These are phyloP conservation scores for Drosophila equinoxialis DNA, from an alignment of 1,140 invertebrate genomes.

Conservation along the genomic window DNA sequence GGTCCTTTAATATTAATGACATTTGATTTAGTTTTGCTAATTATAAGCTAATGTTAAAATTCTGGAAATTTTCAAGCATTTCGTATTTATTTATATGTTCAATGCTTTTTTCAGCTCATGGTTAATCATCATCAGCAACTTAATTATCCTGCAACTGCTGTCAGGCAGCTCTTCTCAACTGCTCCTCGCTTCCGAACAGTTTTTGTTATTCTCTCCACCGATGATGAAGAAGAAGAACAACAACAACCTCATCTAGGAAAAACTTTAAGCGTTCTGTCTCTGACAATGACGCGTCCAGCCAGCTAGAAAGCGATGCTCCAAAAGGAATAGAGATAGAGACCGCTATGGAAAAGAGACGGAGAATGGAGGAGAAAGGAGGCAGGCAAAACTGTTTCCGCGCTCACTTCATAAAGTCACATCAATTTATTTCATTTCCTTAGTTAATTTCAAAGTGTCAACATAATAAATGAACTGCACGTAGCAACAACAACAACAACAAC, in stretches of 20 bases:
- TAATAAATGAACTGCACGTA: slow-evolving; percentile 81
- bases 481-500: slow-evolving; percentile 40
- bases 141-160: slow-evolving; percentile 47
- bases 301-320: slow-evolving; percentile 8
- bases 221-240: too few species aligned
- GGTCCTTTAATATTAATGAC: neutral
- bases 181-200: neutral
- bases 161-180: neutral
- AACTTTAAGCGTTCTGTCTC: slow-evolving; percentile 49
- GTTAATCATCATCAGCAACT: slow-evolving; percentile 37
- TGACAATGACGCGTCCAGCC: slow-evolving; percentile 35
- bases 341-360: neutral
- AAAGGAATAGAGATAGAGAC: neutral
- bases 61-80: too few species aligned
- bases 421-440: slow-evolving; percentile 81
- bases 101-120: slow-evolving; percentile 1
- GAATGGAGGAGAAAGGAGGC: slow-evolving; percentile 39
- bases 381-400: slow-evolving; percentile 52
- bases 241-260: slow-evolving; percentile 17
- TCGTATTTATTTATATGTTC: neutral
- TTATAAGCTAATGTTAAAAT: too few species aligned
- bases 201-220: too few species aligned
- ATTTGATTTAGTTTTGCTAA: too few species aligned
- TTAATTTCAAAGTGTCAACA: slow-evolving; percentile 81
- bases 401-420: slow-evolving; percentile 80